Evolutionary conservation across 2,113 vertebrate genomes (phyloP).

Genomic region (Struthio camelus): DNA sequence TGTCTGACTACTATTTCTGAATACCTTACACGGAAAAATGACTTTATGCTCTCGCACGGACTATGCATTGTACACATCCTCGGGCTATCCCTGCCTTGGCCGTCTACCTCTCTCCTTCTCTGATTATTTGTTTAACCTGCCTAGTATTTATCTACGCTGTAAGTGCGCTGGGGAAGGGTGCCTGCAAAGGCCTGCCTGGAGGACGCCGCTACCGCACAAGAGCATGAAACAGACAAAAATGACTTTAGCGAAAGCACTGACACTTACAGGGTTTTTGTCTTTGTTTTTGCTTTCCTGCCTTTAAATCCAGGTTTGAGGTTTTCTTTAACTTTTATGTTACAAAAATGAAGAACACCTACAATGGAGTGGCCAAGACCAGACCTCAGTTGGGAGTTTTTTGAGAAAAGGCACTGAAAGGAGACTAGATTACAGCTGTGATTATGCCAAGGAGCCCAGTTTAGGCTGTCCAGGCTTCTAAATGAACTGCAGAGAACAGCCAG

Average conservation of each 20-base stretch:
- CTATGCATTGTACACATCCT: neutral
- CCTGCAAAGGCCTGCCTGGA: neutral
- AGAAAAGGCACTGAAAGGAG: neutral
- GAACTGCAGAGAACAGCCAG: rapidly evolving
- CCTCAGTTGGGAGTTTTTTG: neutral
- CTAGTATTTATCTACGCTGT: neutral
- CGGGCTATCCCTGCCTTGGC: neutral
- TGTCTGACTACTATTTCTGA: neutral
- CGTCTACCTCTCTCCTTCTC: neutral
- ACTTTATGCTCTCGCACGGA: neutral
- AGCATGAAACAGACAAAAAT: neutral
- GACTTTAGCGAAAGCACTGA: neutral
- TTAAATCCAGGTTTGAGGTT: neutral
- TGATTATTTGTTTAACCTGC: neutral
- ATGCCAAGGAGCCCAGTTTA: neutral
- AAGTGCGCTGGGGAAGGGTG: rapidly evolving
- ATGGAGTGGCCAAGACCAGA: rapidly evolving
- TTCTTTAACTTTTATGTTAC: neutral
- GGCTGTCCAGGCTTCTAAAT: neutral
- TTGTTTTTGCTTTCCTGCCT: no score
- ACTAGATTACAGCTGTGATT: rapidly evolving
- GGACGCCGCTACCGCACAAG: neutral
- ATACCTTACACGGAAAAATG: neutral
- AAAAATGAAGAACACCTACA: neutral
- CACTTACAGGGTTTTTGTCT: neutral